A percentile compares a stretch with the other conserved stretches of the same genome.
These are phyloP conservation scores for Huso huso DNA, from an alignment of 2,797 vertebrate species.

Conservation along the genomic window DNA sequence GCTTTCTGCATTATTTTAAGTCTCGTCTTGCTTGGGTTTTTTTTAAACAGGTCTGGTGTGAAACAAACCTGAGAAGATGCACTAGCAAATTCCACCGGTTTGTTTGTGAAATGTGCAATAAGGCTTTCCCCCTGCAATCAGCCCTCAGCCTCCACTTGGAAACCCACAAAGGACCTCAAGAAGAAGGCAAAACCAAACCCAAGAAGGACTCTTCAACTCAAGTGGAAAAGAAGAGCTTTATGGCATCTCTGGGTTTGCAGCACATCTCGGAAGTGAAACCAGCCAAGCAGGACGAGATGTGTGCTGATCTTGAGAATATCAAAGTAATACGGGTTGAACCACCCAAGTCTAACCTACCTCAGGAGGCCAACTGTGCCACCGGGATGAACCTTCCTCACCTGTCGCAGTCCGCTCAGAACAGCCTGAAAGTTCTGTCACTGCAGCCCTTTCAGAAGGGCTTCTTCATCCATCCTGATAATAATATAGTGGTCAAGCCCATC, in stretches of 20 bases:
- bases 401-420: conserved; percentile 63
- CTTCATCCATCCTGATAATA: conserved; percentile 81
- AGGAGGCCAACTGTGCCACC: conserved; percentile 63
- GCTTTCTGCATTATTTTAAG: not conserved
- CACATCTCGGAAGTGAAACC: conserved; percentile 68
- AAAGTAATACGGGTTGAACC: conserved; percentile 78
- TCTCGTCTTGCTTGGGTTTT: not conserved
- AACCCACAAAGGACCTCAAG: conserved; percentile 47
- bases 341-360: conserved; percentile 78
- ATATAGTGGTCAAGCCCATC: conserved; percentile 77
- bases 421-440: conserved; percentile 74
- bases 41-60: conserved; percentile 82
- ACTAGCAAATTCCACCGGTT: conserved; percentile 89
- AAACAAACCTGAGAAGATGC: conserved; percentile 87
- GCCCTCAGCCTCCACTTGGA: conserved; percentile 77
- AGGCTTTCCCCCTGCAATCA: conserved; percentile 84
- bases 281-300: conserved; percentile 58
- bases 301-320: conserved; percentile 72
- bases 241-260: conserved; percentile 78
- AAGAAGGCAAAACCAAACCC: conserved; percentile 15
- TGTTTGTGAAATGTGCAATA: conserved; percentile 83
- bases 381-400: conserved; percentile 70
- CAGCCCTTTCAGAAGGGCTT: conserved; percentile 87
- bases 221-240: conserved; percentile 66
- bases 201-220: conserved; percentile 24